A percentile compares a stretch with the other conserved stretches of the same genome.
phyloP scores from a whole-genome alignment of 2,113 vertebrate species.

The Alosa alosa region DNA sequence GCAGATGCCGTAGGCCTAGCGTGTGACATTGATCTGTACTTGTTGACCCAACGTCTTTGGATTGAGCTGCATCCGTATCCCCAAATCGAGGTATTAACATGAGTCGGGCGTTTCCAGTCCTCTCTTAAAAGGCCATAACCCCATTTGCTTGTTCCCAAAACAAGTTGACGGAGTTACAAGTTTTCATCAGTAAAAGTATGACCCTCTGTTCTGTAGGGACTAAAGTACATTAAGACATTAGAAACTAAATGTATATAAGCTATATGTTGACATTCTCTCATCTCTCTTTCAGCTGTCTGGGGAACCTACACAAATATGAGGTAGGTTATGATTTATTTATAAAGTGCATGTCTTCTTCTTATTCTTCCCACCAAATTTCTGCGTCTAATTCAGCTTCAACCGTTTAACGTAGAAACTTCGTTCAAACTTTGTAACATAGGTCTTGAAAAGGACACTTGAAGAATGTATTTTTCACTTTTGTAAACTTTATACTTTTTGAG shows the following conservation, averaged over 20 bases:
- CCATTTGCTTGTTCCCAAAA: neutral
- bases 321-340: slow-evolving; percentile 52
- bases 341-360: too few species aligned
- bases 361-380: too few species aligned
- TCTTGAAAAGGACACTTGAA: too few species aligned
- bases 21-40: neutral
- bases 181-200: neutral
- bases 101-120: neutral
- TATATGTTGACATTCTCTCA: neutral
- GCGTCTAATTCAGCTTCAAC: too few species aligned
- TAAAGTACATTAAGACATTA: neutral
- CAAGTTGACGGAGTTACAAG: neutral
- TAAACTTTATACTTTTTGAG: too few species aligned
- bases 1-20: too few species aligned
- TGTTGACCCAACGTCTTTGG: neutral
- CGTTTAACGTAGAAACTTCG: too few species aligned
- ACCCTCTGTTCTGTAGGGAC: neutral
- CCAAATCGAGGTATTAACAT: neutral
- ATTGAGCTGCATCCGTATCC: neutral
- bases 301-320: slow-evolving; percentile 76
- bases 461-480: too few species aligned
- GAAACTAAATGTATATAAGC: neutral
- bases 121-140: neutral
- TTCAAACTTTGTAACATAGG: too few species aligned
- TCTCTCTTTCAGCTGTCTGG: slow-evolving; percentile 73